Percentiles rank a stretch among this genome's conserved stretches.
phyloP scores from a whole-genome alignment of 2,888 invertebrate species.

The Cheiracanthium punctorium region DNA sequence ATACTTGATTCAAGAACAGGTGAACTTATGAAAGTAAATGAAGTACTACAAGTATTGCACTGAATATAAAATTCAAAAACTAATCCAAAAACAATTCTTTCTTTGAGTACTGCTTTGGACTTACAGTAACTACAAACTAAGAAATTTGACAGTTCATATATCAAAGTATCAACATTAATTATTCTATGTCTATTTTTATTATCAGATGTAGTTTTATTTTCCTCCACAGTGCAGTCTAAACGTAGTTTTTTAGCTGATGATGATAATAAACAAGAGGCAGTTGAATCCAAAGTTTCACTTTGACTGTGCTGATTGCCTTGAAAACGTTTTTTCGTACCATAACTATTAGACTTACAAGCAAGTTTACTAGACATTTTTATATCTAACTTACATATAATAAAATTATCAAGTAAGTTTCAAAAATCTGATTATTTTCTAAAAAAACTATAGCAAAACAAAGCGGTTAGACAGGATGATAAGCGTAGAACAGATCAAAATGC shows the following conservation, averaged over 20 bases:
- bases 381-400: background rate
- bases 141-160: constrained; percentile 1
- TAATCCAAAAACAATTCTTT: constrained; percentile 4
- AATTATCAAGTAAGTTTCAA: no score
- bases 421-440: no score
- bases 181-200: background rate
- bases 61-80: background rate
- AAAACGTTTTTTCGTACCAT: background rate
- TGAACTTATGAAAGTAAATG: background rate
- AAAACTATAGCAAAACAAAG: no score
- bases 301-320: background rate
- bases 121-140: background rate
- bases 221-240: background rate
- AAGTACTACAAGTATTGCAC: background rate
- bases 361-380: background rate
- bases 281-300: background rate
- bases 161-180: constrained; percentile 6
- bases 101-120: background rate
- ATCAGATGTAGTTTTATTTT: background rate
- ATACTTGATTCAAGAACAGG: background rate
- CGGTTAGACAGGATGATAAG: no score
- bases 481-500: no score
- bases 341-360: background rate
- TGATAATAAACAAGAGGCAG: background rate
- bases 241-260: constrained; percentile 8